phyloP scores from a whole-genome alignment of 2,113 vertebrate species.

The Toxotes chatareus region DNA sequence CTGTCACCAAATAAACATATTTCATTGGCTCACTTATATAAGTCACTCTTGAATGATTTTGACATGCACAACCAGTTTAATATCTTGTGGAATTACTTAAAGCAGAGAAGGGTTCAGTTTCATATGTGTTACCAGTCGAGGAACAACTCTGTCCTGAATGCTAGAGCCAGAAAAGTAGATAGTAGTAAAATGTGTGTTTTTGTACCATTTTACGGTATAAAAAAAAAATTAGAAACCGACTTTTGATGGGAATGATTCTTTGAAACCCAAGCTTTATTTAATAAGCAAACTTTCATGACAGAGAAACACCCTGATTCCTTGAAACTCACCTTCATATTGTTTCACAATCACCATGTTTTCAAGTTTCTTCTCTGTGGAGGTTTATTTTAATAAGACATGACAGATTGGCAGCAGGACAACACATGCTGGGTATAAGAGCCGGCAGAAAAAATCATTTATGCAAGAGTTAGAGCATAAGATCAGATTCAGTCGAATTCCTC shows the following conservation, averaged over 20 bases:
- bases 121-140: slow-evolving; percentile 8
- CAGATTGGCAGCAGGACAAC: neutral
- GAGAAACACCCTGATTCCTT: neutral
- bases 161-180: neutral
- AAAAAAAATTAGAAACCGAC: neutral
- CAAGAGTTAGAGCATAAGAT: neutral
- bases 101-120: slow-evolving; percentile 26
- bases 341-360: neutral
- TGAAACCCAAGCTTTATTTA: slow-evolving; percentile 11
- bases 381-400: neutral
- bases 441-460: neutral
- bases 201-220: neutral
- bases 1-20: slow-evolving; percentile 26
- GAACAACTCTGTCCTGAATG: slow-evolving; percentile 8
- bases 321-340: neutral
- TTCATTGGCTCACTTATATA: slow-evolving; percentile 11
- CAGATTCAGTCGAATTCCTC: neutral
- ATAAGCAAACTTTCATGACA: neutral
- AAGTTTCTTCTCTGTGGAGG: neutral
- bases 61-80: slow-evolving; percentile 26
- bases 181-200: slow-evolving; percentile 17
- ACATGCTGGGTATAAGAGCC: neutral
- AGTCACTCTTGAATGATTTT: slow-evolving; percentile 34
- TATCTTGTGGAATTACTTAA: slow-evolving; percentile 25
- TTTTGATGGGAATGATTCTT: neutral